Conservation (phyloP, 2,888 invertebrate species). For the Monopis laevigella region DNA sequence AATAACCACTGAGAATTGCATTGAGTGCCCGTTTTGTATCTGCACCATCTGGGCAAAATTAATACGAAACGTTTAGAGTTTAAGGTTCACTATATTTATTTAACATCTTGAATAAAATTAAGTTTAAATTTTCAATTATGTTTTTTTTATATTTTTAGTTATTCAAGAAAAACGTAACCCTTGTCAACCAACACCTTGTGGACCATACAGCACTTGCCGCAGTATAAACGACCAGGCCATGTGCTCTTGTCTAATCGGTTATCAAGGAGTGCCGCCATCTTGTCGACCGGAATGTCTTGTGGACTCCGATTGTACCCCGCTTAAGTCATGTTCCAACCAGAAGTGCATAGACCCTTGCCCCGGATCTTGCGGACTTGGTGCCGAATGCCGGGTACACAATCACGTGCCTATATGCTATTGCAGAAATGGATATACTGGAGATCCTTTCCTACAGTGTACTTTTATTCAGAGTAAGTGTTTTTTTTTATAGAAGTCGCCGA, state of each 20-base stretch:
- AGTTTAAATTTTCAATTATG: background rate
- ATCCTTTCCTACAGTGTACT: slow-evolving; percentile 80
- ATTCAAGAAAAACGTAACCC: slow-evolving; percentile 45
- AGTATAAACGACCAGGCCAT: slow-evolving; percentile 65
- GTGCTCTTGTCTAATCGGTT: slow-evolving; percentile 81
- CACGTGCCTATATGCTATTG: slow-evolving; percentile 90
- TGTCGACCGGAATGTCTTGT: slow-evolving; percentile 87
- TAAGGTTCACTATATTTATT: too few species aligned
- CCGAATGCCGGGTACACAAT: slow-evolving; percentile 81
- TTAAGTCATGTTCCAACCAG: slow-evolving; percentile 79
- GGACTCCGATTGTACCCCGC: slow-evolving; percentile 80
- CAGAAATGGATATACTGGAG: slow-evolving; percentile 75
- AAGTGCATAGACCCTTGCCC: slow-evolving; percentile 84
- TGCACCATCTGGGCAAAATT: too few species aligned
- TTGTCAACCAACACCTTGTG: slow-evolving; percentile 80
- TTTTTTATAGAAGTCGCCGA: too few species aligned
- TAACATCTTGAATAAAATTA: too few species aligned
- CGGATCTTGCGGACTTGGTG: slow-evolving; percentile 80
- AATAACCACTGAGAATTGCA: too few species aligned
- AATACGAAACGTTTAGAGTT: too few species aligned
- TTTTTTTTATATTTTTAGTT: slow-evolving; percentile 27
- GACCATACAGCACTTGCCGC: slow-evolving; percentile 78
- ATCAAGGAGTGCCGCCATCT: slow-evolving; percentile 77
- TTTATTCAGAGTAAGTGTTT: slow-evolving; percentile 34
- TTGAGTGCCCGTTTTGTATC: too few species aligned